A percentile compares a stretch with the other conserved stretches of the same genome.
Conservation (phyloP, 2,888 invertebrate genomes). For the Aleiodes testaceus region DNA sequence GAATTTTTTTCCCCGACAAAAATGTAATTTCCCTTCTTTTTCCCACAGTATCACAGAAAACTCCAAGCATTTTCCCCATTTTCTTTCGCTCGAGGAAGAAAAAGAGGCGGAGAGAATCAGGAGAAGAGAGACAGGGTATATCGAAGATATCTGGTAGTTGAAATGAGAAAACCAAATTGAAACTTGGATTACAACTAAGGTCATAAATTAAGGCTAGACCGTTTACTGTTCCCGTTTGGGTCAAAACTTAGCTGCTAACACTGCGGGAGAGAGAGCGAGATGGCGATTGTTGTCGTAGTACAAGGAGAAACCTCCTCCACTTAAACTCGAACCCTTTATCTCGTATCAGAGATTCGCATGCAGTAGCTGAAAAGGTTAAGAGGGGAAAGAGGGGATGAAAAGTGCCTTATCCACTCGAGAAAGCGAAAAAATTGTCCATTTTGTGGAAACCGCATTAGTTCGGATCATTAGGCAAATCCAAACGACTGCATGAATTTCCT, state of each 20-base stretch:
- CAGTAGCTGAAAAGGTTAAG: not conserved
- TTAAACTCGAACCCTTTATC: constrained; percentile 29
- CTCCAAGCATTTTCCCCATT: too few relatives aligned
- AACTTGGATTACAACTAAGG: constrained; percentile 62
- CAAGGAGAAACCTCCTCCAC: constrained; percentile 25
- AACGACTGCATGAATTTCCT: not conserved
- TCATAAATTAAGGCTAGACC: constrained; percentile 64
- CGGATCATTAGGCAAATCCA: not conserved
- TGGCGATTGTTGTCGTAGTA: constrained; percentile 29
- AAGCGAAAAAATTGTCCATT: constrained; percentile 1
- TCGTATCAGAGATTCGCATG: constrained; percentile 26
- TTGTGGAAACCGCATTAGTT: not conserved
- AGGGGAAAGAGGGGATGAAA: constrained; percentile 4
- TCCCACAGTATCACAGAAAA: not conserved
- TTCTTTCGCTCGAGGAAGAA: not conserved
- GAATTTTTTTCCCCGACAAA: too few relatives aligned
- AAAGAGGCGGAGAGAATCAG: constrained; percentile 30
- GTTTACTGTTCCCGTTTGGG: constrained; percentile 59
- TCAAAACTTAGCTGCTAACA: constrained; percentile 53
- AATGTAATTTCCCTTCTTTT: not conserved
- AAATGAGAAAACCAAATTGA: constrained; percentile 57
- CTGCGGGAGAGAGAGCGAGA: constrained; percentile 39
- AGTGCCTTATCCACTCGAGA: constrained; percentile 1
- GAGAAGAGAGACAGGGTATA: constrained; percentile 25
- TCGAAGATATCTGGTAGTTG: constrained; percentile 16